A percentile compares a stretch with the other conserved stretches of the same genome.
These are phyloP conservation scores for Callorhinus ursinus DNA, from an alignment of 2,113 vertebrate genomes.

Conservation along the genomic window DNA sequence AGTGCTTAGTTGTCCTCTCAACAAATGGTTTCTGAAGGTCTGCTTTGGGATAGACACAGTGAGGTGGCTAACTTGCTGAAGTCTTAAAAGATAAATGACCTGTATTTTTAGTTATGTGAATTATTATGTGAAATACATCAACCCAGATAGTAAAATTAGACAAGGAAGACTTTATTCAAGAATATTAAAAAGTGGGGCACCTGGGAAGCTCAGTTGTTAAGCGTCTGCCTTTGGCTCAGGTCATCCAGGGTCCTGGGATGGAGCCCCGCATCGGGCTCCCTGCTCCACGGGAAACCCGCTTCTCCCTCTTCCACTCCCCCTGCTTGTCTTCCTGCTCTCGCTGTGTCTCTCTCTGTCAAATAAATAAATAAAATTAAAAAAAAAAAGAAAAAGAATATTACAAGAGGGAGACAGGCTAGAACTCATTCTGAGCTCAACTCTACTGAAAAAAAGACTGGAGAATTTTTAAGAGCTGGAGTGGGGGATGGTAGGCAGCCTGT, in stretches of 20 bases:
- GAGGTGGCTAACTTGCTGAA: neutral
- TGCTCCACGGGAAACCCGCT: fast-evolving
- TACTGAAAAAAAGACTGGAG: neutral
- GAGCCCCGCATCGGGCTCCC: too few relatives aligned
- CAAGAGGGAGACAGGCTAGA: neutral
- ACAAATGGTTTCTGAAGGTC: neutral
- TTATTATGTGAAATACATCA: neutral
- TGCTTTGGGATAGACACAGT: neutral
- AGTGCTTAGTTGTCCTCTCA: neutral
- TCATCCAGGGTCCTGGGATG: too few relatives aligned
- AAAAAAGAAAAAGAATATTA: neutral
- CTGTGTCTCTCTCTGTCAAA: too few relatives aligned
- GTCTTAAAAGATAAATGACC: neutral
- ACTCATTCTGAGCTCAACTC: neutral
- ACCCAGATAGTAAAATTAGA: neutral
- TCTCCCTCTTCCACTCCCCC: too few relatives aligned
- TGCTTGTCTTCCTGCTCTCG: too few relatives aligned
- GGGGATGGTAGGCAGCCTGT: neutral
- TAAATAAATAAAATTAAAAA: too few relatives aligned
- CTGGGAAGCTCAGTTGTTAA: too few relatives aligned
- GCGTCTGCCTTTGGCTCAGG: too few relatives aligned
- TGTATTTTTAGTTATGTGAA: neutral
- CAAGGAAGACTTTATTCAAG: neutral
- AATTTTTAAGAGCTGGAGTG: neutral
- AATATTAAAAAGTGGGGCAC: neutral